Conservation (phyloP, 2,113 vertebrate species). For the Canis aureus region DNA sequence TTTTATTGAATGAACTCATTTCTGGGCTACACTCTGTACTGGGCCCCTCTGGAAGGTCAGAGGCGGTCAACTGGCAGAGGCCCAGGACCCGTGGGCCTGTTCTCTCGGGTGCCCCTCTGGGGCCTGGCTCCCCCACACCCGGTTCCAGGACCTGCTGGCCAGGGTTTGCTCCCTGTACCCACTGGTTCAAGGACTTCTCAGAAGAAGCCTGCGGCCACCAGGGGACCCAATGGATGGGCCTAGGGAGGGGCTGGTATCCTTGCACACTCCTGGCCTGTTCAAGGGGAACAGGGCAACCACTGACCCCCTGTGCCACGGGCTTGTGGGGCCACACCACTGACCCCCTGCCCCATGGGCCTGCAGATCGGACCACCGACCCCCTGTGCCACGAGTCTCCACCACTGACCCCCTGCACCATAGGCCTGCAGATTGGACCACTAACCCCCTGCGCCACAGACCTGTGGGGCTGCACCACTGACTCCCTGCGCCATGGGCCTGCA, state of each 20-base stretch:
- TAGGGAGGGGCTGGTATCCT: neutral
- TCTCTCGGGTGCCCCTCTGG: accelerated
- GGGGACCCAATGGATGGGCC: accelerated
- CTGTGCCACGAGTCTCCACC: too few species aligned
- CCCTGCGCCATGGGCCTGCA: accelerated
- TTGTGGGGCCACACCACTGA: accelerated
- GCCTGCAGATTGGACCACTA: too few species aligned
- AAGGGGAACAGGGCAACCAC: neutral
- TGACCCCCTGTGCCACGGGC: accelerated
- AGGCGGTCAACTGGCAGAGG: neutral
- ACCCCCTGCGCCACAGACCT: too few species aligned
- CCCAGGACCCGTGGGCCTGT: neutral
- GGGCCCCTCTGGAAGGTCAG: neutral
- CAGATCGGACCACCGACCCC: too few species aligned
- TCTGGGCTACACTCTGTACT: neutral
- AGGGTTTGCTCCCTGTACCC: neutral
- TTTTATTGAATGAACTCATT: neutral
- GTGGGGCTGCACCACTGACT: too few species aligned
- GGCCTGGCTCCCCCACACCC: accelerated
- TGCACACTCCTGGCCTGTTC: neutral
- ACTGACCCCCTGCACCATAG: too few species aligned
- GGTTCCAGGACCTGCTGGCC: neutral
- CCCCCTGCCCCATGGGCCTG: accelerated
- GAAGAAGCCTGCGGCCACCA: neutral
- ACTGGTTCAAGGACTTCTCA: neutral